Conservation (phyloP, 2,797 vertebrate species). For the Okamejei kenojei region DNA sequence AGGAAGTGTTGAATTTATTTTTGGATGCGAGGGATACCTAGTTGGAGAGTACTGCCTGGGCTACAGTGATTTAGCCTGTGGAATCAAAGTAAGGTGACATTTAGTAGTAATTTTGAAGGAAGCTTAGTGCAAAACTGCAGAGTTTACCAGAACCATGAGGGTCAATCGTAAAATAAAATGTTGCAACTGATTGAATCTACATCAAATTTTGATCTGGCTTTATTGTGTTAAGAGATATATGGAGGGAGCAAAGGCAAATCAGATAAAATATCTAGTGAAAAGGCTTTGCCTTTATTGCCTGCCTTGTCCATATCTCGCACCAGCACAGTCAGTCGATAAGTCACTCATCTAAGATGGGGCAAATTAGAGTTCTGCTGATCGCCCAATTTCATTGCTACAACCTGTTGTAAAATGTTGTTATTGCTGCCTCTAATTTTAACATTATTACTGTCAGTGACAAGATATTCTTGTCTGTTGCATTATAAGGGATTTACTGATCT, state of each 20-base stretch:
- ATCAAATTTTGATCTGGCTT: neutral
- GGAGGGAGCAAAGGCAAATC: neutral
- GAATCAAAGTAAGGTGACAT: neutral
- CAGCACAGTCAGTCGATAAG: neutral
- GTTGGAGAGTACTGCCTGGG: too few species aligned
- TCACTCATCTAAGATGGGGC: neutral
- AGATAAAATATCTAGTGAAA: too few species aligned
- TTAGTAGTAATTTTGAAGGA: neutral
- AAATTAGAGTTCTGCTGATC: neutral
- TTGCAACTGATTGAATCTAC: neutral
- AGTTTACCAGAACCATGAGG: neutral
- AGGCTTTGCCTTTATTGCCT: neutral
- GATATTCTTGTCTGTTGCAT: neutral
- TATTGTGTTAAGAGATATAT: neutral
- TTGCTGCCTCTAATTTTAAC: neutral
- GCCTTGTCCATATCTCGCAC: neutral
- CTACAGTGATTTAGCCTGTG: neutral
- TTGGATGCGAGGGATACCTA: neutral
- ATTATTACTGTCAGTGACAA: neutral
- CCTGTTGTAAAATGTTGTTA: neutral
- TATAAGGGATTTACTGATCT: constrained; percentile 1
- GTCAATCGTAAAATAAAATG: neutral
- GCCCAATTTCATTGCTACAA: neutral
- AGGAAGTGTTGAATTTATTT: too few species aligned
- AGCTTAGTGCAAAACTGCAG: neutral